Evolutionary conservation across 2,113 vertebrate genomes (phyloP).

Genomic region (Gadus chalcogrammus): DNA sequence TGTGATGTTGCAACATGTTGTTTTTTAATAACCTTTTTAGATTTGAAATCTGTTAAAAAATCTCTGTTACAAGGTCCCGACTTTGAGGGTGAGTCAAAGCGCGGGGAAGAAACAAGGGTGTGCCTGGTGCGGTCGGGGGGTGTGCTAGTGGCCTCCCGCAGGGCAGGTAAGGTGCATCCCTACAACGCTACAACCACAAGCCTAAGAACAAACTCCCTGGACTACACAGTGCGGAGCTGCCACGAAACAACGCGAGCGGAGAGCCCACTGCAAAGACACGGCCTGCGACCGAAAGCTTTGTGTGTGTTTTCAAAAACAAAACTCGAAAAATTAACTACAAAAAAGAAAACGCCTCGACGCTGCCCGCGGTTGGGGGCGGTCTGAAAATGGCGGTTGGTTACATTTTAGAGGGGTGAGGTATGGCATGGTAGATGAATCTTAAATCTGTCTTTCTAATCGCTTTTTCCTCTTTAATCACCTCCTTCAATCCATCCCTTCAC

Average conservation of each 20-base stretch:
- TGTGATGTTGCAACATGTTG: slow-evolving; percentile 30
- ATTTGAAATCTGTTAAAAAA: slow-evolving; percentile 61
- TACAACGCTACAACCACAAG: neutral
- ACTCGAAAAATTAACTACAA: neutral
- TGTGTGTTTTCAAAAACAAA: neutral
- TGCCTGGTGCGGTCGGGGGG: slow-evolving; percentile 42
- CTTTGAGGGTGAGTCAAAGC: slow-evolving; percentile 50
- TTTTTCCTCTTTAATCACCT: slow-evolving; percentile 49
- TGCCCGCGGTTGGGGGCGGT: neutral
- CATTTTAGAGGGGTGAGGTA: slow-evolving; percentile 24
- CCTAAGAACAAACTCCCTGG: neutral
- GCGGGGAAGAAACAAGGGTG: slow-evolving; percentile 63
- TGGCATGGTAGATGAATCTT: slow-evolving; percentile 63
- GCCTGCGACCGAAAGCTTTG: neutral
- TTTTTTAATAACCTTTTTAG: slow-evolving; percentile 32
- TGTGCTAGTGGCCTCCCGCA: slow-evolving; percentile 25
- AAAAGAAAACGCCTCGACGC: too few species aligned
- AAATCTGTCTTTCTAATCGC: slow-evolving; percentile 36
- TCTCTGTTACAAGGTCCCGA: slow-evolving; percentile 46
- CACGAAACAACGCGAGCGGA: neutral
- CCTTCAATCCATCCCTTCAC: slow-evolving; percentile 44
- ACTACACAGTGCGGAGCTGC: slow-evolving; percentile 3
- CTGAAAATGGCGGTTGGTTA: neutral
- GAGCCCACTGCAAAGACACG: slow-evolving; percentile 12
- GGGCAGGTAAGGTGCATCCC: neutral